phyloP scores from a whole-genome alignment of 2,113 vertebrate species.

The Odontophorus gujanensis region DNA sequence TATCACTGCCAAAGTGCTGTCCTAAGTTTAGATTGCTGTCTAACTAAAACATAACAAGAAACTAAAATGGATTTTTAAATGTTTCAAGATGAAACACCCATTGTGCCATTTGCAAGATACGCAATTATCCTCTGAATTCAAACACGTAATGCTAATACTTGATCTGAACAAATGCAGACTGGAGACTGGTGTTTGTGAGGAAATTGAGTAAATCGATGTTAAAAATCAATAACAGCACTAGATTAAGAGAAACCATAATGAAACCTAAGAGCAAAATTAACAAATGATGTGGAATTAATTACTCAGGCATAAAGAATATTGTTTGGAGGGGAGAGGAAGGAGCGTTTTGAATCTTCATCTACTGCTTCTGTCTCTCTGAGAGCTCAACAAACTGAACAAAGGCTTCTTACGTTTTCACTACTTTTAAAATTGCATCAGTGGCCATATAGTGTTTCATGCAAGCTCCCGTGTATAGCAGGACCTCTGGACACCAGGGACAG shows the following conservation, averaged over 20 bases:
- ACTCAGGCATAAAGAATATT: neutral
- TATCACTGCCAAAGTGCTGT: slow-evolving; percentile 69
- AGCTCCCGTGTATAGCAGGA: fast-evolving
- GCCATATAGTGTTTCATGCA: fast-evolving
- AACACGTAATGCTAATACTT: slow-evolving; percentile 47
- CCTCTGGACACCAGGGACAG: neutral
- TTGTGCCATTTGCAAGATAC: slow-evolving; percentile 68
- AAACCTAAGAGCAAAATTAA: slow-evolving; percentile 23
- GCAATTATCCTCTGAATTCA: slow-evolving; percentile 69
- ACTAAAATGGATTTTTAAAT: slow-evolving; percentile 77
- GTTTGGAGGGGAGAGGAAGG: neutral
- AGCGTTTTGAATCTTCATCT: neutral
- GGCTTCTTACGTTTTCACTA: neutral
- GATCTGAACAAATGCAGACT: slow-evolving; percentile 41
- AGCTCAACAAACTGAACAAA: neutral
- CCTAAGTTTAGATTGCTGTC: slow-evolving; percentile 72
- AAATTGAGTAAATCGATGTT: neutral
- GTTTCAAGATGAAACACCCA: slow-evolving; percentile 76
- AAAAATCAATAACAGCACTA: slow-evolving; percentile 34
- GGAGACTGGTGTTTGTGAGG: neutral
- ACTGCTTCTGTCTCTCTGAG: neutral
- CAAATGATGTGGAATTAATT: slow-evolving; percentile 34
- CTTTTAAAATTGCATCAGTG: neutral
- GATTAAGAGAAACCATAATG: neutral
- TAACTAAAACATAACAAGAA: slow-evolving; percentile 74